Conservation (phyloP, 2,888 invertebrate species). For the Drosophila lutescens region DNA sequence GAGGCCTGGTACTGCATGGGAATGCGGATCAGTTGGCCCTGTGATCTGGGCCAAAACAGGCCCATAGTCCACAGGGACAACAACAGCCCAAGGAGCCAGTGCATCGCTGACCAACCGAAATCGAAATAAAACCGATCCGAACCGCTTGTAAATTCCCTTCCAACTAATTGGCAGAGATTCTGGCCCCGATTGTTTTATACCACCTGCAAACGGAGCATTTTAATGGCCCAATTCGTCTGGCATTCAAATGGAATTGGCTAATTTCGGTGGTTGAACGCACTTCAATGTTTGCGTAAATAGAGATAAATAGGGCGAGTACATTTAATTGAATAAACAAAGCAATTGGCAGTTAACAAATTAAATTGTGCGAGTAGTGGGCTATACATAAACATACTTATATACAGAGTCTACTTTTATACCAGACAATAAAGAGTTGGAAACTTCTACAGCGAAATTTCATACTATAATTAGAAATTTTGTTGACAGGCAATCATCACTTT, state of each 20-base stretch:
- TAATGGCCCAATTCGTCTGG: slow-evolving; percentile 32
- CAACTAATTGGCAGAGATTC: slow-evolving; percentile 29
- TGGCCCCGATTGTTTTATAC: slow-evolving; percentile 41
- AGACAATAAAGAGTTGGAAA: neutral
- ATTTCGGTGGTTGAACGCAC: slow-evolving; percentile 27
- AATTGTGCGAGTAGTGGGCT: slow-evolving; percentile 17
- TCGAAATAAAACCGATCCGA: slow-evolving; percentile 13
- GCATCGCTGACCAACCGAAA: slow-evolving; percentile 11
- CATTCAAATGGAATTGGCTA: slow-evolving; percentile 32
- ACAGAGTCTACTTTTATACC: neutral
- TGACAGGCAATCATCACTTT: neutral
- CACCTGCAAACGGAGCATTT: slow-evolving; percentile 33
- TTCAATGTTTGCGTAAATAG: slow-evolving; percentile 39
- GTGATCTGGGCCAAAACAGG: neutral
- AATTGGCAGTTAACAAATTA: slow-evolving; percentile 25
- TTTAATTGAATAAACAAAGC: slow-evolving; percentile 49
- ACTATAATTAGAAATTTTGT: neutral
- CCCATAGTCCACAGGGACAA: slow-evolving; percentile 3
- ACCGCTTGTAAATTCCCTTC: slow-evolving; percentile 10
- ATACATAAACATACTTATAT: neutral
- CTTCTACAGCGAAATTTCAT: neutral
- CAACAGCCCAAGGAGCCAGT: slow-evolving; percentile 3
- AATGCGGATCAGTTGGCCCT: slow-evolving; percentile 27
- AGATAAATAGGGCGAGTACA: slow-evolving; percentile 41
- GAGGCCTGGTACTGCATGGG: slow-evolving; percentile 42